A percentile compares a stretch with the other conserved stretches of the same genome.
phyloP scores from a whole-genome alignment of 2,888 invertebrate species.

The Hecatera dysodea region DNA sequence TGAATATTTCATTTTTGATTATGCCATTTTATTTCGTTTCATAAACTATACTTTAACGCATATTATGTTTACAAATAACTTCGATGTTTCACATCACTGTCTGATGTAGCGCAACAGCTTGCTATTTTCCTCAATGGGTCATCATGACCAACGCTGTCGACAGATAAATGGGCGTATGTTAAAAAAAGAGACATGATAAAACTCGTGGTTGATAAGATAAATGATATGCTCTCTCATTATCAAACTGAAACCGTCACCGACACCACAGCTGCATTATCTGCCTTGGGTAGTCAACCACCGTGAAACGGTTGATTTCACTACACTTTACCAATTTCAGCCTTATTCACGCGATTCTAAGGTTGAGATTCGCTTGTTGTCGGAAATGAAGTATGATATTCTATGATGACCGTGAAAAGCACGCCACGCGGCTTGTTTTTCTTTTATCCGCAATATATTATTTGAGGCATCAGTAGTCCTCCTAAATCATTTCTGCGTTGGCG shows the following conservation, averaged over 20 bases:
- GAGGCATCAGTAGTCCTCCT: no score
- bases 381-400: no score
- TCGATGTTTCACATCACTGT: no score
- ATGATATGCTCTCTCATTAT: constrained; percentile 23
- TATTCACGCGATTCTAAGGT: not conserved
- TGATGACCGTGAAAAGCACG: not conserved
- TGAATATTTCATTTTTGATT: no score
- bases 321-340: not conserved
- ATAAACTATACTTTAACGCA: no score
- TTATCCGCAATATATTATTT: no score
- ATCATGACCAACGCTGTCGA: no score
- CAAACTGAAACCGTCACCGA: not conserved
- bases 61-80: no score
- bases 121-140: not conserved
- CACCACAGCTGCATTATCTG: not conserved
- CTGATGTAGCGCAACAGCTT: no score
- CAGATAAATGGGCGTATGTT: constrained; percentile 6
- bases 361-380: not conserved
- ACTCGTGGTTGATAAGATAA: constrained; percentile 17
- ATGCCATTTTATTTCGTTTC: no score
- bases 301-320: not conserved
- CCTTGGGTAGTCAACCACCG: no score
- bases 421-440: not conserved
- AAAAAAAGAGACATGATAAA: constrained; percentile 18
- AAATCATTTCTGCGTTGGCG: no score